Percentiles rank a stretch among this genome's conserved stretches.
Evolutionary conservation across 2,888 invertebrate species (phyloP).

Genomic region (Ennomos fuscantarius): DNA sequence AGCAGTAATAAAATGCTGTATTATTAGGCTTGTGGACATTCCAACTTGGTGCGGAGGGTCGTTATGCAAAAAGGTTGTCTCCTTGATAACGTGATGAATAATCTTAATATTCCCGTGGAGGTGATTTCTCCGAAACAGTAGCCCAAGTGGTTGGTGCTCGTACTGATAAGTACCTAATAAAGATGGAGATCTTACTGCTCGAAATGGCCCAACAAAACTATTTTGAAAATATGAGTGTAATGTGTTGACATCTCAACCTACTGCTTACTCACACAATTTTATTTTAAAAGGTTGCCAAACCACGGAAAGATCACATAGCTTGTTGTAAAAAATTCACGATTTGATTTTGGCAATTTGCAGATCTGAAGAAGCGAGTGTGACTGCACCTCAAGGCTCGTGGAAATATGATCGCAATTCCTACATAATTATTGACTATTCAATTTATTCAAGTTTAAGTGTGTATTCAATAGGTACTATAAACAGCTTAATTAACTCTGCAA

Average conservation of each 20-base stretch:
- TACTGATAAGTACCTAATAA: constrained; percentile 54
- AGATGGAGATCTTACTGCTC: constrained; percentile 53
- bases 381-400: constrained; percentile 22
- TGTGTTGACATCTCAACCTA: constrained; percentile 16
- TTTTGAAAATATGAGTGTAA: constrained; percentile 25
- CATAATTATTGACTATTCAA: too few species aligned
- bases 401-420: constrained; percentile 46
- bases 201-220: constrained; percentile 39
- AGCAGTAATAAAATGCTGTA: constrained; percentile 37
- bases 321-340: too few species aligned
- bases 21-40: constrained; percentile 37
- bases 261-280: constrained; percentile 28
- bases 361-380: too few species aligned
- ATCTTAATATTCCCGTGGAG: constrained; percentile 55
- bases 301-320: background rate
- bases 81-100: constrained; percentile 50
- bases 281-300: constrained; percentile 11
- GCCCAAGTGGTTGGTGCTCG: constrained; percentile 55
- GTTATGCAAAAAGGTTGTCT: constrained; percentile 53
- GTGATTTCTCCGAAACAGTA: constrained; percentile 61
- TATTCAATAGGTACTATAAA: constrained; percentile 51
- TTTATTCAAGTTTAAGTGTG: too few species aligned
- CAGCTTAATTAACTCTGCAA: constrained; percentile 56
- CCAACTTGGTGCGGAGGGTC: constrained; percentile 35
- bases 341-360: too few species aligned